Evolutionary conservation across 2,113 vertebrate genomes (phyloP).

Genomic region (Cinclus cinclus): DNA sequence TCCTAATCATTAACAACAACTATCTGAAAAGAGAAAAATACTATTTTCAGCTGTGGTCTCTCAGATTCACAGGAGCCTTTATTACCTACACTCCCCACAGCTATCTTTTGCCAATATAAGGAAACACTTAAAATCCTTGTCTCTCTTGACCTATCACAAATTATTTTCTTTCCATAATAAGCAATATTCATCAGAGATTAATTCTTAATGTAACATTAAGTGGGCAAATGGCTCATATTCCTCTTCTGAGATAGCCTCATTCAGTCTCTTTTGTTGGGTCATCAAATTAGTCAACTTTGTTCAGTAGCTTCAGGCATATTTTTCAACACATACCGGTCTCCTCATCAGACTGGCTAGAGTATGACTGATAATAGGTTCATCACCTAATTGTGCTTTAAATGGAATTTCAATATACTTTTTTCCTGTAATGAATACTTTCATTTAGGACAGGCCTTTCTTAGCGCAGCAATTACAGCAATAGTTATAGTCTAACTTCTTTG

Average conservation of each 20-base stretch:
- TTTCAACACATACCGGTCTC: not conserved
- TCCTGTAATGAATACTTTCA: not conserved
- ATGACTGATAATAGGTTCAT: not conserved
- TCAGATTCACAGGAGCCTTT: not conserved
- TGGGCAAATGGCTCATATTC: not conserved
- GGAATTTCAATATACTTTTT: not conserved
- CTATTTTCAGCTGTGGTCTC: not conserved
- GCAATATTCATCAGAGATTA: not conserved
- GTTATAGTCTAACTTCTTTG: not conserved
- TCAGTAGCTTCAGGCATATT: not conserved
- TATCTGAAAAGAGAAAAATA: not conserved
- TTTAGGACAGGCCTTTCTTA: not conserved
- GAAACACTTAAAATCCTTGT: not conserved
- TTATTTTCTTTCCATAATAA: not conserved
- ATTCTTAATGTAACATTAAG: not conserved
- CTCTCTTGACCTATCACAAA: not conserved
- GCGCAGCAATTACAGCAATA: not conserved
- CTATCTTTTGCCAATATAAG: not conserved
- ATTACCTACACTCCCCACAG: not conserved
- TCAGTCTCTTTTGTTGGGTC: not conserved
- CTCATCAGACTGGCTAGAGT: not conserved
- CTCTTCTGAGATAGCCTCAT: not conserved
- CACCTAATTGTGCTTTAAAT: not conserved
- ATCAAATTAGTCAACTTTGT: not conserved
- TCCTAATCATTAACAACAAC: not conserved